These are phyloP conservation scores for Champsocephalus gunnari DNA, from an alignment of 2,797 vertebrate genomes.

Conservation along the genomic window DNA sequence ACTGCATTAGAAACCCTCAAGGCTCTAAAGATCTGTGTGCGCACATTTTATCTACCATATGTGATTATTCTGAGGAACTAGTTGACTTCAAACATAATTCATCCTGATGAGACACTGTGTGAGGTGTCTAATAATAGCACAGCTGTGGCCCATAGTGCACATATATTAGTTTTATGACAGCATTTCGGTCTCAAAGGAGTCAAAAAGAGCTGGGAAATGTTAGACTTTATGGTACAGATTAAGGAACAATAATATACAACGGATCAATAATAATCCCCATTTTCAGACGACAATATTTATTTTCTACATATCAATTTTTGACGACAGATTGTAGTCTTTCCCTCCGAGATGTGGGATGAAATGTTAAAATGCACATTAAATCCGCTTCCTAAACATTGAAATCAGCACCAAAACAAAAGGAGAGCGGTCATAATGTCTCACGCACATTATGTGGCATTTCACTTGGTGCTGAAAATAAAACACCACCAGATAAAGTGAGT, in stretches of 20 bases:
- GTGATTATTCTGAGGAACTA: conserved; percentile 52
- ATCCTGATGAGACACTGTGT: conserved; percentile 58
- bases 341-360: not conserved
- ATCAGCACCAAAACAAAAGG: conserved; percentile 28
- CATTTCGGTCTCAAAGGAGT: conserved; percentile 1
- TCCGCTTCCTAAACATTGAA: not conserved
- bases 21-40: conserved; percentile 15
- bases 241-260: conserved; percentile 13
- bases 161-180: not conserved
- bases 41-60: conserved; percentile 24
- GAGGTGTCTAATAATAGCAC: conserved; percentile 35
- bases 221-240: not conserved
- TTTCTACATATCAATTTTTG: not conserved
- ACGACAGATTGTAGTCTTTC: not conserved
- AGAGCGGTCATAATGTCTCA: conserved; percentile 13
- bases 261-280: conserved; percentile 17
- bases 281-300: not conserved
- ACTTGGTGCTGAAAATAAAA: conserved; percentile 29
- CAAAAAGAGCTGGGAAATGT: not conserved
- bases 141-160: conserved; percentile 11
- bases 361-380: not conserved
- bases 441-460: conserved; percentile 4
- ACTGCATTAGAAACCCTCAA: conserved; percentile 17
- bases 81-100: conserved; percentile 69
- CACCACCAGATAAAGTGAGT: conserved; percentile 25